phyloP scores from a whole-genome alignment of 2,113 vertebrate genomes.

The Naja naja region DNA sequence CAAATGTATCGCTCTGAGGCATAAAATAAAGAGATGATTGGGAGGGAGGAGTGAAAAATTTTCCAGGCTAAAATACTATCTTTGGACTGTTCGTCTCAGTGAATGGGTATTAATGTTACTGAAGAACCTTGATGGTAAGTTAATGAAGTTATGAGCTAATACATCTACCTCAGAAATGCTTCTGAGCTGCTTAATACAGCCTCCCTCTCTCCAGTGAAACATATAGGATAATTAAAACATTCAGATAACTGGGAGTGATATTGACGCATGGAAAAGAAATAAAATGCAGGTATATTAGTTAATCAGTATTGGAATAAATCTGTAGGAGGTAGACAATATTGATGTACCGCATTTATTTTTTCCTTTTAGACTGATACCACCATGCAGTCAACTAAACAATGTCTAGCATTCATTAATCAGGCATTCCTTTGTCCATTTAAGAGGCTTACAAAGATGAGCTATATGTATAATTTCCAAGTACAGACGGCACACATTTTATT shows the following conservation, averaged over 20 bases:
- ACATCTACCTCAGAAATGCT: not conserved
- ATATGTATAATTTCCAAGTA: conserved; percentile 20
- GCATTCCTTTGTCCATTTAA: conserved; percentile 35
- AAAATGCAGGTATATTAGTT: not conserved
- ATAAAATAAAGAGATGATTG: not conserved
- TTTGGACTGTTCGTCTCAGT: not conserved
- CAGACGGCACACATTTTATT: not conserved
- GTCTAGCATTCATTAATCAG: conserved; percentile 32
- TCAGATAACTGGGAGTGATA: not conserved
- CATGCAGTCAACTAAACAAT: conserved; percentile 20
- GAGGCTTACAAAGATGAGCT: conserved; percentile 12
- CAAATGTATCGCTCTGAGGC: not conserved
- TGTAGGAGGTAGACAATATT: not conserved
- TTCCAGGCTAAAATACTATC: not conserved
- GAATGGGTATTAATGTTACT: not conserved
- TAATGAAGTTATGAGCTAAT: not conserved
- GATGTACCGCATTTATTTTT: conserved; percentile 7
- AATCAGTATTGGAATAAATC: not conserved
- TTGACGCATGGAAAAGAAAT: not conserved
- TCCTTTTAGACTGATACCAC: conserved; percentile 24
- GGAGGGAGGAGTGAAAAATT: not conserved
- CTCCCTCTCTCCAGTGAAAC: not conserved
- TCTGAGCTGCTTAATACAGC: not conserved
- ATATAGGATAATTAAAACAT: not conserved
- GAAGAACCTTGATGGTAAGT: not conserved